These are phyloP conservation scores for Ophion ellenae DNA, from an alignment of 2,888 invertebrate genomes.

Conservation along the genomic window DNA sequence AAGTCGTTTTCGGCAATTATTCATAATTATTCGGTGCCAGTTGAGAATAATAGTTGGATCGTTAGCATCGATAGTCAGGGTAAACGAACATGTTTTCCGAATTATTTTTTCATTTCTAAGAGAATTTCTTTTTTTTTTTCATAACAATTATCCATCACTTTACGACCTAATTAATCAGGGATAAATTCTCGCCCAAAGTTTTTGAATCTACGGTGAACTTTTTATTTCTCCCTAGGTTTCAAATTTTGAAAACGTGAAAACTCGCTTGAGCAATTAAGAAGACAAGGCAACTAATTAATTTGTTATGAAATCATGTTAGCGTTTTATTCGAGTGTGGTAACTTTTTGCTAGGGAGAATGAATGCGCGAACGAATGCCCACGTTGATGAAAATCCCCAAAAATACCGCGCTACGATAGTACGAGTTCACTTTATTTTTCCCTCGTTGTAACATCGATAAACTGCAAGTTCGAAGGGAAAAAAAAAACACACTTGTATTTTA, in stretches of 20 bases:
- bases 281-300: not conserved
- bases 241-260: not conserved
- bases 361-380: not conserved
- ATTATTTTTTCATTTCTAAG: not conserved
- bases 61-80: not conserved
- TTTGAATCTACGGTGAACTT: not conserved
- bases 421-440: slow-evolving; percentile 37
- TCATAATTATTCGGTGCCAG: not conserved
- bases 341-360: not conserved
- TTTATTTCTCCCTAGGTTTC: not conserved
- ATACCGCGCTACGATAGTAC: slow-evolving; percentile 8
- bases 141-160: not conserved
- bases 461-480: not conserved
- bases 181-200: not conserved
- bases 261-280: not conserved
- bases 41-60: not conserved
- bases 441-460: not conserved
- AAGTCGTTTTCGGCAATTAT: not conserved
- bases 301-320: not conserved
- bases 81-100: not conserved
- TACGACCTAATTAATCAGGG: not conserved
- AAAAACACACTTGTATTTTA: slow-evolving; percentile 1
- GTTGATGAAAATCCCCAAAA: not conserved
- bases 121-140: not conserved
- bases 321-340: not conserved